Conservation (phyloP, 2,888 invertebrate species). For the Bombylius discolor region DNA sequence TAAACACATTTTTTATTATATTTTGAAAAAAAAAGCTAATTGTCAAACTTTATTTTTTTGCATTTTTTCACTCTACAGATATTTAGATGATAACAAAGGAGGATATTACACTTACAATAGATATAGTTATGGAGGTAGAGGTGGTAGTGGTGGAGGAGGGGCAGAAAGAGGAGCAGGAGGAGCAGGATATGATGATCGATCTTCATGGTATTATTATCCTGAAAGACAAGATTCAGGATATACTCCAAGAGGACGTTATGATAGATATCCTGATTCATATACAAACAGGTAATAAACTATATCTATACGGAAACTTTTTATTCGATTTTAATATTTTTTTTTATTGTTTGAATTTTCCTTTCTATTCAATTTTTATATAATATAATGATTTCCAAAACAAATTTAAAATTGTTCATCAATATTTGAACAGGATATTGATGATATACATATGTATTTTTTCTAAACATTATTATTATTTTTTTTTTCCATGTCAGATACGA, state of each 20-base stretch:
- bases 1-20: background rate
- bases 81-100: too few relatives aligned
- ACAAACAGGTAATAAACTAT: constrained; percentile 5
- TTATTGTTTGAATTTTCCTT: too few relatives aligned
- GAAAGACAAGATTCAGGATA: constrained; percentile 13
- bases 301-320: too few relatives aligned
- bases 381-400: too few relatives aligned
- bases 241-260: constrained; percentile 4
- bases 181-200: constrained; percentile 13
- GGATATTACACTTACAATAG: constrained; percentile 4
- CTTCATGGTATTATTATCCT: constrained; percentile 18
- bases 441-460: too few relatives aligned
- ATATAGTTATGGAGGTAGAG: constrained; percentile 7
- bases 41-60: background rate
- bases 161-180: background rate
- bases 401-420: too few relatives aligned
- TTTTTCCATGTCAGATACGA: background rate
- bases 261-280: constrained; percentile 11
- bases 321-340: too few relatives aligned
- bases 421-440: too few relatives aligned
- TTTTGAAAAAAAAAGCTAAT: background rate
- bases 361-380: too few relatives aligned
- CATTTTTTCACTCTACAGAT: background rate
- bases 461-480: background rate
- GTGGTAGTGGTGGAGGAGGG: constrained; percentile 9